These are phyloP conservation scores for Labeo calbasu DNA, from an alignment of 2,797 vertebrate species.

Conservation along the genomic window DNA sequence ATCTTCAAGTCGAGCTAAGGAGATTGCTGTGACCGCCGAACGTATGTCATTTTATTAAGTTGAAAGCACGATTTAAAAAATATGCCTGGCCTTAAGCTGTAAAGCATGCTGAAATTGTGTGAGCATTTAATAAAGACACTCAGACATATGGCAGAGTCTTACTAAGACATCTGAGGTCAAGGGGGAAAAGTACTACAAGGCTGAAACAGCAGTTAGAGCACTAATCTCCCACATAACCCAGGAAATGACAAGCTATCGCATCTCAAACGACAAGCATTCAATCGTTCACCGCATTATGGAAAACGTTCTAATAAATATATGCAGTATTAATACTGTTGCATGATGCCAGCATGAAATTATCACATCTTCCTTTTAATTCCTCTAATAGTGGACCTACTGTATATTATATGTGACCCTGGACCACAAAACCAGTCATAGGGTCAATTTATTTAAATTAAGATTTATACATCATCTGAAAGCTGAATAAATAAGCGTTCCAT, in stretches of 20 bases:
- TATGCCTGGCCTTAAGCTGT: conserved; percentile 50
- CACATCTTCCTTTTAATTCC: background rate
- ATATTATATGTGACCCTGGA: too few species aligned
- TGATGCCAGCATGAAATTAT: background rate
- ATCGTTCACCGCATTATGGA: conserved; percentile 12
- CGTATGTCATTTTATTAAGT: conserved; percentile 55
- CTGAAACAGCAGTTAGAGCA: conserved; percentile 42
- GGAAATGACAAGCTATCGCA: conserved; percentile 57
- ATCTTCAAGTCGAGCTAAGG: conserved; percentile 48
- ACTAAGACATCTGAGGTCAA: conserved; percentile 49
- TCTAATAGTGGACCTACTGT: background rate
- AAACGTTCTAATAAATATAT: conserved; percentile 4
- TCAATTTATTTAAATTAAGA: too few species aligned
- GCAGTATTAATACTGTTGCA: background rate
- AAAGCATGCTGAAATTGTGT: conserved; percentile 44
- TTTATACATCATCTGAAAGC: too few species aligned
- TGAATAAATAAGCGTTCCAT: too few species aligned
- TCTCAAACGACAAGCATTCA: conserved; percentile 16
- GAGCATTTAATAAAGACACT: conserved; percentile 50
- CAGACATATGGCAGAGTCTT: conserved; percentile 57
- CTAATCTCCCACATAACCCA: conserved; percentile 39
- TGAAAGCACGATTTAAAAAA: conserved; percentile 55
- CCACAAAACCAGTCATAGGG: too few species aligned
- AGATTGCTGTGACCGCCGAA: conserved; percentile 36
- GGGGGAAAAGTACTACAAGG: conserved; percentile 34